A percentile compares a stretch with the other conserved stretches of the same genome.
phyloP scores from a whole-genome alignment of 2,113 vertebrate genomes.

The Candoia aspera region DNA sequence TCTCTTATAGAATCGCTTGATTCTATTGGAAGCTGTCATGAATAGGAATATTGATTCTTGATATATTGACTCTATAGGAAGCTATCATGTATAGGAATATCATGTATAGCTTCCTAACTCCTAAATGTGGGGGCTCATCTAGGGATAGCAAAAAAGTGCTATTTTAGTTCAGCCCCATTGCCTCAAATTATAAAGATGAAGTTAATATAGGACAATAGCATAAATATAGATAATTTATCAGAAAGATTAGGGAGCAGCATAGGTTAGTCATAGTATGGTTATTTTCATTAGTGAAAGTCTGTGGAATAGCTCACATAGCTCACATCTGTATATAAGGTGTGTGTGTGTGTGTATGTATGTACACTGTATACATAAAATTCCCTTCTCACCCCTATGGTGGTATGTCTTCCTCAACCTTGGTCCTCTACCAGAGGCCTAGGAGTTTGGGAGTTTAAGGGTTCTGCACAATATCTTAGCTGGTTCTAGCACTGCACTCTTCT shows the following conservation, averaged over 20 bases:
- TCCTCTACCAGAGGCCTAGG: too few relatives aligned
- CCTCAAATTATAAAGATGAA: not conserved
- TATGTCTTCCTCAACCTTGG: too few relatives aligned
- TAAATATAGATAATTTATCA: not conserved
- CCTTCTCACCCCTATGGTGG: too few relatives aligned
- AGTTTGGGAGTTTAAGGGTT: too few relatives aligned
- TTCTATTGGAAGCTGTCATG: too few relatives aligned
- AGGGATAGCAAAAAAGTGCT: not conserved
- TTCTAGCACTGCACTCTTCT: too few relatives aligned
- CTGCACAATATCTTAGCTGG: too few relatives aligned
- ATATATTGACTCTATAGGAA: too few relatives aligned
- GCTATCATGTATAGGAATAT: not conserved
- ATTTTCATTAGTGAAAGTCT: not conserved
- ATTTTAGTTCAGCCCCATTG: not conserved
- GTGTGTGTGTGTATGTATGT: too few relatives aligned
- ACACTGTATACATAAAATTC: too few relatives aligned
- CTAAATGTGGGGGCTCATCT: not conserved
- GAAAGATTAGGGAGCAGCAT: not conserved
- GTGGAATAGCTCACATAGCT: not conserved
- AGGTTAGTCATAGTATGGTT: too few relatives aligned
- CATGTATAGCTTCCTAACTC: not conserved
- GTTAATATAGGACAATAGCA: not conserved
- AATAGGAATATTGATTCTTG: too few relatives aligned
- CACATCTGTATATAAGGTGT: not conserved
- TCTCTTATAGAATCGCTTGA: not conserved